Conservation (phyloP, 2,113 vertebrate species). For the Engystomops pustulosus region DNA sequence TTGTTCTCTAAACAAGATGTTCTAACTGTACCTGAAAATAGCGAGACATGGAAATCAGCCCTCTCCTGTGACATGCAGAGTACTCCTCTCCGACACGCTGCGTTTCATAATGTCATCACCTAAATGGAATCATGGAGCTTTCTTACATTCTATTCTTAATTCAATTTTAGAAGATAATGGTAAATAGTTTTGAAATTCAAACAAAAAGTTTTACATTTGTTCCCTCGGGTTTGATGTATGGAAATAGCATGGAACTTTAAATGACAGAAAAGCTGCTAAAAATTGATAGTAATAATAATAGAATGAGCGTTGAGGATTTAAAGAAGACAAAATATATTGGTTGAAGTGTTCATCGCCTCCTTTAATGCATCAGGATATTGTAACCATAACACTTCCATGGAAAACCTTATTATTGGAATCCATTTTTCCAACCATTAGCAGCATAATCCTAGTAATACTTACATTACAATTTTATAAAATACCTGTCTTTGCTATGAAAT, state of each 20-base stretch:
- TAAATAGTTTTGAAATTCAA: neutral
- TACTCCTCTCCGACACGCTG: neutral
- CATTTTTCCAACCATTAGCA: no score
- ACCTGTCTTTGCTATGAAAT: no score
- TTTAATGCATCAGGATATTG: no score
- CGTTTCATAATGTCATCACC: neutral
- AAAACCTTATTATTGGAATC: no score
- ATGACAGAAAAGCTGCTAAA: neutral
- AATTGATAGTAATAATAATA: no score
- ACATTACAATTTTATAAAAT: no score
- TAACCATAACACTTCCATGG: no score
- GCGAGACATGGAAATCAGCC: constrained; percentile 7
- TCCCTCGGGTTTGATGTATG: no score
- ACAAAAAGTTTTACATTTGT: neutral
- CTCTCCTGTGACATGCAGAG: neutral
- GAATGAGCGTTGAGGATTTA: no score
- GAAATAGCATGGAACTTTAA: neutral
- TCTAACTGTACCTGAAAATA: constrained; percentile 47
- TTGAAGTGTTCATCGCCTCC: no score
- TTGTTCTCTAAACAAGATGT: constrained; percentile 53
- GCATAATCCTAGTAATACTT: no score
- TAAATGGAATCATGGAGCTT: neutral
- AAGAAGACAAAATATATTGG: no score
- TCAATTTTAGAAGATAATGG: neutral
- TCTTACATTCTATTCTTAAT: neutral